These are phyloP conservation scores for Tokudaia muenninki DNA, from an alignment of 2,797 vertebrate genomes.

Conservation along the genomic window DNA sequence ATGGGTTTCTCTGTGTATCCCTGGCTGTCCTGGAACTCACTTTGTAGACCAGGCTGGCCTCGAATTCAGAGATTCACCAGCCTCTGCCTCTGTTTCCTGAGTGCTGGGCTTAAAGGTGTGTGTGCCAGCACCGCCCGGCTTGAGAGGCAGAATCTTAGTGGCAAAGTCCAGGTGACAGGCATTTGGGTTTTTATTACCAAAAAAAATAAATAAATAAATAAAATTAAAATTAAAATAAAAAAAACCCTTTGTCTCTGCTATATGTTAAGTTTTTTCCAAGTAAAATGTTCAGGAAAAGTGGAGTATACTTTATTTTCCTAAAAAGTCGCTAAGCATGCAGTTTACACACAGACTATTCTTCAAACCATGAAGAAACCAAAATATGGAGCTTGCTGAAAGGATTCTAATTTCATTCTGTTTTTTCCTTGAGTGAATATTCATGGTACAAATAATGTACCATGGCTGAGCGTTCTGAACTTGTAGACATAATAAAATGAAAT, in stretches of 20 bases:
- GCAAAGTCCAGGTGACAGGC: slow-evolving; percentile 8
- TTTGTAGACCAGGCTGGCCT: not conserved
- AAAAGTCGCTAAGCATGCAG: not conserved
- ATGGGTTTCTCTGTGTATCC: not conserved
- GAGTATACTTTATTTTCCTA: not conserved
- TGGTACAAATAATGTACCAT: not conserved
- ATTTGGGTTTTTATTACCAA: slow-evolving; percentile 16
- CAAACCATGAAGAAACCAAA: not conserved
- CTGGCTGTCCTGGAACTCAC: not conserved
- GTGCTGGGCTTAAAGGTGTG: not conserved
- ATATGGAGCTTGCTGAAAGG: not conserved
- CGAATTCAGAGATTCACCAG: not conserved
- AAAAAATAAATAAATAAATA: not conserved
- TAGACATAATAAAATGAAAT: slow-evolving; percentile 32
- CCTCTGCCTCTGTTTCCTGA: not conserved
- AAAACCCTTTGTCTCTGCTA: not conserved
- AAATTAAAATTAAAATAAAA: no score
- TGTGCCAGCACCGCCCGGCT: not conserved
- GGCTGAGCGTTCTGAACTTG: not conserved
- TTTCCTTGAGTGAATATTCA: not conserved
- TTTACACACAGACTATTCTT: slow-evolving; percentile 48
- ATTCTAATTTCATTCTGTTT: slow-evolving; percentile 21
- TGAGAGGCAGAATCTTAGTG: slow-evolving; percentile 36
- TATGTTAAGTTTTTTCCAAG: slow-evolving; percentile 51
- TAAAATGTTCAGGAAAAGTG: not conserved